A percentile compares a stretch with the other conserved stretches of the same genome.
These are phyloP conservation scores for Callyntrura sp. DNA, from an alignment of 2,888 invertebrate species.

Conservation along the genomic window DNA sequence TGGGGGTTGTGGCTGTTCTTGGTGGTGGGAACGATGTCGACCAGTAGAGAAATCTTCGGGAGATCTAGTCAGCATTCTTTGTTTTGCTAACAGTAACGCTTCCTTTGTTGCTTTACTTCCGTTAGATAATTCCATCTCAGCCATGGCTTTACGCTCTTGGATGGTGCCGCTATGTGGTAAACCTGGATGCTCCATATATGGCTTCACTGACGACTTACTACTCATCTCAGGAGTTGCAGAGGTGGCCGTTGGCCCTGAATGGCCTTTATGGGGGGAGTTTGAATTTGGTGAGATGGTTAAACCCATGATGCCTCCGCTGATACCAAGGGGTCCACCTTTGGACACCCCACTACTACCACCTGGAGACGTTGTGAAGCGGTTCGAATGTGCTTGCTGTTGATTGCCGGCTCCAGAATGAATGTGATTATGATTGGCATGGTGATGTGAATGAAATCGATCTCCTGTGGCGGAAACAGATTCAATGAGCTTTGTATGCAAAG, in stretches of 20 bases:
- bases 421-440: conserved; percentile 74
- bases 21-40: conserved; percentile 30
- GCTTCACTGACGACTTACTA: conserved; percentile 62
- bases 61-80: conserved; percentile 88
- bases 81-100: conserved; percentile 85
- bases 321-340: conserved; percentile 79
- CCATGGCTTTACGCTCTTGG: conserved; percentile 58
- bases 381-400: conserved; percentile 52
- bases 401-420: conserved; percentile 60
- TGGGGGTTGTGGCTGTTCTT: neutral
- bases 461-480: conserved; percentile 79
- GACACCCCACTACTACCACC: conserved; percentile 70
- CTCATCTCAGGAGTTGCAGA: conserved; percentile 64
- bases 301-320: conserved; percentile 79
- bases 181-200: conserved; percentile 71
- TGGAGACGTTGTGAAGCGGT: conserved; percentile 59
- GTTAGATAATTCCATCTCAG: conserved; percentile 65
- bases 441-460: conserved; percentile 78
- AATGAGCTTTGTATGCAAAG: conserved; percentile 81
- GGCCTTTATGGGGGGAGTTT: conserved; percentile 71
- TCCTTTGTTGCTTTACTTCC: conserved; percentile 59
- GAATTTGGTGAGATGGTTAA: conserved; percentile 72
- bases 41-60: conserved; percentile 82
- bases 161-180: conserved; percentile 37
- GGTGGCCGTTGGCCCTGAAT: conserved; percentile 49